Conservation (phyloP, 2,888 invertebrate genomes). For the Spodoptera exigua region DNA sequence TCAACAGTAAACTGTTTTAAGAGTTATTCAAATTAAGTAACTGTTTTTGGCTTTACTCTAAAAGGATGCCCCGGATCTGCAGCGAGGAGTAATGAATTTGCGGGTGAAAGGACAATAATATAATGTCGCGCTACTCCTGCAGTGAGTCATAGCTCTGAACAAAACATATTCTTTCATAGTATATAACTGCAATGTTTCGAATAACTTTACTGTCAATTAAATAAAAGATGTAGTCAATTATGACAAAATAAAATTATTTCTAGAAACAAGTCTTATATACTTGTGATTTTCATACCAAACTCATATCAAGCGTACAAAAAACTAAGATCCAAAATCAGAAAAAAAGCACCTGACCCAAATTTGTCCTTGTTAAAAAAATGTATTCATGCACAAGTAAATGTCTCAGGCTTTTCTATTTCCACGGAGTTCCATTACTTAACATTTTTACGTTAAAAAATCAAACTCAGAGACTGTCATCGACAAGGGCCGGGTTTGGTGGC, state of each 20-base stretch:
- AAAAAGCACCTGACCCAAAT: too few relatives aligned
- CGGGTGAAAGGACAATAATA: conserved; percentile 26
- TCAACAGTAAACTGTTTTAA: conserved; percentile 40
- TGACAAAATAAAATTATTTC: too few relatives aligned
- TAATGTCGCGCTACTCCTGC: not conserved
- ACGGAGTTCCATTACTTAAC: conserved; percentile 23
- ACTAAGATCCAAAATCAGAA: too few relatives aligned
- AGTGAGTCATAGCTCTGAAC: conserved; percentile 1
- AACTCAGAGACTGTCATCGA: conserved; percentile 49
- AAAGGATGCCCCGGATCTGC: conserved; percentile 43
- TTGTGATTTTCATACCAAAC: too few relatives aligned
- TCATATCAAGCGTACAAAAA: too few relatives aligned
- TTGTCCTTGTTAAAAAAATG: too few relatives aligned
- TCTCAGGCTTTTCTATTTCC: conserved; percentile 4
- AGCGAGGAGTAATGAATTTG: conserved; percentile 47
- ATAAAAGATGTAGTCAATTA: too few relatives aligned
- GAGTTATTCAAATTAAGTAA: conserved; percentile 58
- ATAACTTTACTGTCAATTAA: too few relatives aligned
- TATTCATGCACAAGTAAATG: too few relatives aligned
- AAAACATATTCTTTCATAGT: too few relatives aligned
- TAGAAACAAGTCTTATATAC: too few relatives aligned
- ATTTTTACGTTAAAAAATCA: conserved; percentile 47
- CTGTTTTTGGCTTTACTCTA: conserved; percentile 36
- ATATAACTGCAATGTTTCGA: too few relatives aligned
- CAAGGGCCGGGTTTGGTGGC: conserved; percentile 33